Conservation (phyloP, 2,797 vertebrate genomes). For the Eremophila alpestris region DNA sequence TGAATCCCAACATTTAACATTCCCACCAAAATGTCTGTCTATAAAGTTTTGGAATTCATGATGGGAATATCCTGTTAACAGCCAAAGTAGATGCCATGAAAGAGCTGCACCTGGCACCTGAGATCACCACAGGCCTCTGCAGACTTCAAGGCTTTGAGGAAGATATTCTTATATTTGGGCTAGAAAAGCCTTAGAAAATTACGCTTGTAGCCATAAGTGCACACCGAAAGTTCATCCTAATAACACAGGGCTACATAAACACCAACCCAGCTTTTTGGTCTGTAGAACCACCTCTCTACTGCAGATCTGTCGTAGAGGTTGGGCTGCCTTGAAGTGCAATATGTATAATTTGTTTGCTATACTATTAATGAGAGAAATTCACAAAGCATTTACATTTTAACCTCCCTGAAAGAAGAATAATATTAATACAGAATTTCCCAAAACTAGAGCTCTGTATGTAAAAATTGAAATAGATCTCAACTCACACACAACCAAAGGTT, state of each 20-base stretch:
- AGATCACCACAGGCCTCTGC: background rate
- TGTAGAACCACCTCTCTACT: background rate
- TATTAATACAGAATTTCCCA: background rate
- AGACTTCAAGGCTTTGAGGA: background rate
- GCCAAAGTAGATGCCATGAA: background rate
- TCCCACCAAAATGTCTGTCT: background rate
- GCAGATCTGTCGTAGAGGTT: background rate
- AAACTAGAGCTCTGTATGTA: background rate
- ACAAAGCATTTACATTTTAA: background rate
- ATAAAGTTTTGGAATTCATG: background rate
- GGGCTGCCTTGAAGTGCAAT: background rate
- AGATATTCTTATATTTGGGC: background rate
- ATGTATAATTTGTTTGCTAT: background rate
- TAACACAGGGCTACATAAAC: background rate
- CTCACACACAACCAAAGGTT: background rate
- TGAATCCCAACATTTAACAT: background rate
- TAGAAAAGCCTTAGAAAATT: background rate
- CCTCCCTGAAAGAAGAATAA: background rate
- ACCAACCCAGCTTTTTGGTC: background rate
- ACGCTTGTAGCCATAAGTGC: background rate
- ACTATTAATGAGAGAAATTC: background rate
- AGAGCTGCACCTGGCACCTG: no score
- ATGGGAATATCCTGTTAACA: background rate
- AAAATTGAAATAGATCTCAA: background rate
- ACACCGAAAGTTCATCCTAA: background rate